Base-by-base conservation (phyloP, 2,113 vertebrate species). In the Ascaphus truei region DNA sequence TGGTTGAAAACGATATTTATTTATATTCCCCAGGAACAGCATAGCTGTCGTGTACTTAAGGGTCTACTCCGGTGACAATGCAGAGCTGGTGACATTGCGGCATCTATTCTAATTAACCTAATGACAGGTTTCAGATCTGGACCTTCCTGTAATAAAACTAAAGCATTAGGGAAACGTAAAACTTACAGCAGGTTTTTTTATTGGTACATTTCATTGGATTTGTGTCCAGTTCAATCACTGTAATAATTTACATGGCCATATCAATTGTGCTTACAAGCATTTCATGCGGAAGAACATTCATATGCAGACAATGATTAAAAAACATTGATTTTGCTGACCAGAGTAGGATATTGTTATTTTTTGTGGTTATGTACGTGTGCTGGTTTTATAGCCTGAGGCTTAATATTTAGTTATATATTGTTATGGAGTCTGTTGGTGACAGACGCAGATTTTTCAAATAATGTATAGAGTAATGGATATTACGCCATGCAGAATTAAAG, bases 81-180 rank as follows among this genome's bases (percentile, higher is more conserved):
- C 50, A 29, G 34, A 18, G 45, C 25, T 34, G 18, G 56, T 7
- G 30, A 69, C 53, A 69, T 27, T 43, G 26, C 7, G 60, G 30
- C 56, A 69, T 69, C 56, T 23, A 69, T 69, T 59, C 43, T 69
- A 30, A 69, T 69, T 69, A 69, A 51, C 56, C 43, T 52, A 51
- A 69, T 60, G 66, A 51, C 66, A 69, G 56, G 56, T 60, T 51
- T 69, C 45, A 59, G 56, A 69, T 69, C 51, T 69, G 31, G 66
- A 60, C 55, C 23, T 36, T 69, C 60, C 43, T 51, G 56, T 60
- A 69, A 69, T 69, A 69, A 69, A 60, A 51, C 45, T 51, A 48
- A 69, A 69, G 27, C 66, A 69, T 60, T 60, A 60, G 66, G 66
- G 66, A 69, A 69, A 60, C 56, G 29, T 51, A 69, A 69, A 68